Evolutionary conservation across 2,797 vertebrate species (phyloP).

Genomic region (Enteromius thamalakanensis): DNA sequence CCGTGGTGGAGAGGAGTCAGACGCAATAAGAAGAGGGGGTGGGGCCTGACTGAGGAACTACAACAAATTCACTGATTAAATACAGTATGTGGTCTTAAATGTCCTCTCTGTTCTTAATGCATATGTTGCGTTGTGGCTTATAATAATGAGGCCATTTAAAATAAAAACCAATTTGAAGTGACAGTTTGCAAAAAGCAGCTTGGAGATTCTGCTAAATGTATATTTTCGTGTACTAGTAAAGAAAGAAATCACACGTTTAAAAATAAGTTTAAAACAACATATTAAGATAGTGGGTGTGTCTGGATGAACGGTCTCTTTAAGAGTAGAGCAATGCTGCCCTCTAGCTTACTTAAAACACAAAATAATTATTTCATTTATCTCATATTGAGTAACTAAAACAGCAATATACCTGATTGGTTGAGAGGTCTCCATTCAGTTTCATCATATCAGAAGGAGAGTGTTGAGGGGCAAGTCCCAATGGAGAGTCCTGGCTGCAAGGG

Average conservation of each 20-base stretch:
- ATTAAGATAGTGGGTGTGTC: not conserved
- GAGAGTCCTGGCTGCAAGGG: slow-evolving; percentile 92
- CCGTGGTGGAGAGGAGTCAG: slow-evolving; percentile 68
- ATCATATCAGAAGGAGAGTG: slow-evolving; percentile 82
- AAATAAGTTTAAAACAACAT: not conserved
- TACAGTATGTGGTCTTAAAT: not conserved
- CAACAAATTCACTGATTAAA: slow-evolving; percentile 31
- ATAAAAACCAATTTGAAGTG: not conserved
- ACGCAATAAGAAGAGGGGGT: slow-evolving; percentile 59
- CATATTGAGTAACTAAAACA: not conserved
- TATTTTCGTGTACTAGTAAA: not conserved
- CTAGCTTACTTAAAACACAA: not conserved
- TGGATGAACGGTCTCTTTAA: not conserved
- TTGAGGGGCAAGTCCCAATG: slow-evolving; percentile 80
- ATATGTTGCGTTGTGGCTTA: not conserved
- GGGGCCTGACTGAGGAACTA: slow-evolving; percentile 82
- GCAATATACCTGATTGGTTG: slow-evolving; percentile 74
- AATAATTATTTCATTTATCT: not conserved
- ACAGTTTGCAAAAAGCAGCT: not conserved
- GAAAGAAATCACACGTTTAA: not conserved
- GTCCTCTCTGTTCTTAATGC: not conserved
- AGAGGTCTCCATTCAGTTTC: slow-evolving; percentile 68
- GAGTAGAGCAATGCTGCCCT: slow-evolving; percentile 17
- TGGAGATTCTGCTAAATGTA: not conserved
- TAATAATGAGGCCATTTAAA: not conserved